Base-by-base conservation (phyloP, 2,888 invertebrate genomes). In the Masnerella sp. region DNA sequence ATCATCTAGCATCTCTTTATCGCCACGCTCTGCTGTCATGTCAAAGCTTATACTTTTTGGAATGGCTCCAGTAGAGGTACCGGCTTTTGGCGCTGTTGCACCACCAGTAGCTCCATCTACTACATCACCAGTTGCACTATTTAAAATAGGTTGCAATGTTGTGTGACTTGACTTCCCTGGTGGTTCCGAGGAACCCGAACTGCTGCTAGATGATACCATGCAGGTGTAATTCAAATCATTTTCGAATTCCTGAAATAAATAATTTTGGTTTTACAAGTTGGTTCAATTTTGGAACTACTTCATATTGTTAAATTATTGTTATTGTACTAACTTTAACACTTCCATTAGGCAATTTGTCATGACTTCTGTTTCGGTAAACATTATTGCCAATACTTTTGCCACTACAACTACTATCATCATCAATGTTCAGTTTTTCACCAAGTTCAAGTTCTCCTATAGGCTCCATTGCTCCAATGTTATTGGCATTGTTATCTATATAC, bases 31-130 rank as follows among this genome's bases (percentile, higher is more conserved):
- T 0, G 96, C 95, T 0, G 95, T 95, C 84, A 95, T 94, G 88
- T 96, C 96, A 81, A 96, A 96, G 85, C 95, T 96, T 80, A 96
- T 96, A 82, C 95, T 96, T 88, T 96, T 96, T 0, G 96, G 95
- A 81, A 96, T 96, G 1, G 96, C 95, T 0, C 96, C 96, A 0
- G 94, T 94, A 0, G 93, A 93, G 14, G 90, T 89, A 2, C 86
- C 62, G 0, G 90, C 89, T 77, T 90, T 90, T 34, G 85, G 72
- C 9, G 80, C 80, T 8, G 77, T 78, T 0, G 75, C 64, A 34
- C 65, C 77, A 2, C 30, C 17, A 14, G 1, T 34, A 1, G 36
- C 25, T 3, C 74, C 56, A 14, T 70, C 79, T 45, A 69, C 71
- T 75, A 47, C 67, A 43, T 0, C 89, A 86, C 30, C 64, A 20